Evolutionary conservation across 2,888 invertebrate species (phyloP).

Genomic region (Lobophora halterata): DNA sequence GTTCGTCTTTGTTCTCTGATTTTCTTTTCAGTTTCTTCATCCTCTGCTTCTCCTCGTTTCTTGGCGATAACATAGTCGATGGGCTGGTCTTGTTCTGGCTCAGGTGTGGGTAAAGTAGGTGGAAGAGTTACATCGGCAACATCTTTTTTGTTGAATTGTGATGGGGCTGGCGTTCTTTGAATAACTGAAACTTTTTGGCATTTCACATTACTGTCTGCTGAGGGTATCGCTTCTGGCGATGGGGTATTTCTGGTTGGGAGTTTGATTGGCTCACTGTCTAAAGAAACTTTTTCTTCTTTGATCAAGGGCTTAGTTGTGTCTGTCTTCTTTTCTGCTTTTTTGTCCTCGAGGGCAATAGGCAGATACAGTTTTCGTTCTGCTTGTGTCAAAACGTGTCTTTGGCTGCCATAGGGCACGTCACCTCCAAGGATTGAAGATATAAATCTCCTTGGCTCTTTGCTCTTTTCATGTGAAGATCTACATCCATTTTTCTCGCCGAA

Average conservation of each 20-base stretch:
- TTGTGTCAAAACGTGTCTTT: constrained; percentile 87
- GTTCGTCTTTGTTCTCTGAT: constrained; percentile 85
- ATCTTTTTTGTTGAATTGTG: constrained; percentile 74
- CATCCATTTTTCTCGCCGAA: constrained; percentile 66
- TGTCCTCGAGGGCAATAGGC: constrained; percentile 79
- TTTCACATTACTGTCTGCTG: constrained; percentile 84
- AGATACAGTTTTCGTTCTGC: constrained; percentile 91
- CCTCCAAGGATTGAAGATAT: constrained; percentile 91
- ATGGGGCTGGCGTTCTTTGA: constrained; percentile 86
- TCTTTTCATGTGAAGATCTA: constrained; percentile 54
- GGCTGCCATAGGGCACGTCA: constrained; percentile 90
- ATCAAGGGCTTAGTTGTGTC: constrained; percentile 74
- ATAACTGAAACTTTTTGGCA: constrained; percentile 89
- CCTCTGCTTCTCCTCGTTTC: constrained; percentile 84
- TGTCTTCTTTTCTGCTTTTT: constrained; percentile 63
- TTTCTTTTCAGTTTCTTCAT: constrained; percentile 85
- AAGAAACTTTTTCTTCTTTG: constrained; percentile 83
- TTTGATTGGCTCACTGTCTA: constrained; percentile 83
- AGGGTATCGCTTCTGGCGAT: constrained; percentile 79
- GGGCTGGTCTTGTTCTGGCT: constrained; percentile 91
- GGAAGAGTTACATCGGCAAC: constrained; percentile 75
- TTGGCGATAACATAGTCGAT: constrained; percentile 94
- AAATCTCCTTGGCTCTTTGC: constrained; percentile 82
- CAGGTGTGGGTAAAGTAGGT: constrained; percentile 69
- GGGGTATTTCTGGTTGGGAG: constrained; percentile 75